Evolutionary conservation across 1,140 invertebrate species (phyloP).

Genomic region (Drepana arcuata): DNA sequence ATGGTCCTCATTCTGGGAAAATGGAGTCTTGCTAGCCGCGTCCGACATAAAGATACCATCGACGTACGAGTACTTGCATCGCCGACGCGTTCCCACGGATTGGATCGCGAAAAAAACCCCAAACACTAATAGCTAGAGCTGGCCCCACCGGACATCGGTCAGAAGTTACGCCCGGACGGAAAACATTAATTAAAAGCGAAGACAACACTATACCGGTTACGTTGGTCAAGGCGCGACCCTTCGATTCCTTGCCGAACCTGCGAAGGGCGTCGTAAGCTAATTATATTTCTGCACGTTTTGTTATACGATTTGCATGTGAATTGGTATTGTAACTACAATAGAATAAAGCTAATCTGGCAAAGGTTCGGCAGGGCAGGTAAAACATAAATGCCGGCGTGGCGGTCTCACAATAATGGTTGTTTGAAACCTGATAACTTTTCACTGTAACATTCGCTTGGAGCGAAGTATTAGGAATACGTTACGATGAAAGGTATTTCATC

Average conservation of each 20-base stretch:
- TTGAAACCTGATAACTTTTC: constrained; percentile 53
- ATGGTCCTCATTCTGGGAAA: constrained; percentile 60
- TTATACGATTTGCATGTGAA: constrained; percentile 57
- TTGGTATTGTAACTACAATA: constrained; percentile 42
- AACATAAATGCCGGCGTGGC: constrained; percentile 17
- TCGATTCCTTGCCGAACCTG: no score
- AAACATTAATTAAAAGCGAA: constrained; percentile 61
- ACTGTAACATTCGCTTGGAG: constrained; percentile 39
- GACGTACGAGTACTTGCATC: constrained; percentile 20
- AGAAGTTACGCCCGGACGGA: constrained; percentile 35
- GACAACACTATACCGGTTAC: constrained; percentile 50
- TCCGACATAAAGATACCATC: constrained; percentile 60
- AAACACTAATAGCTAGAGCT: constrained; percentile 12
- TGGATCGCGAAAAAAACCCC: constrained; percentile 47
- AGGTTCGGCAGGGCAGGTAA: constrained; percentile 25
- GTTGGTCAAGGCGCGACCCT: constrained; percentile 38
- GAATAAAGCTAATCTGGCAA: constrained; percentile 27
- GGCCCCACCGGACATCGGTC: constrained; percentile 49
- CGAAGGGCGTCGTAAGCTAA: constrained; percentile 49
- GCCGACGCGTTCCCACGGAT: constrained; percentile 52
- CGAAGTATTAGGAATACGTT: constrained; percentile 31
- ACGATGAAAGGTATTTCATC: constrained; percentile 25
- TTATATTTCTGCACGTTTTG: constrained; percentile 64
- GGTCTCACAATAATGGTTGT: constrained; percentile 22
- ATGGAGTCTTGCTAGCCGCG: constrained; percentile 39